A percentile compares a stretch with the other conserved stretches of the same genome.
Evolutionary conservation across 2,888 invertebrate species (phyloP).

Genomic region (Strigamia crassipes): DNA sequence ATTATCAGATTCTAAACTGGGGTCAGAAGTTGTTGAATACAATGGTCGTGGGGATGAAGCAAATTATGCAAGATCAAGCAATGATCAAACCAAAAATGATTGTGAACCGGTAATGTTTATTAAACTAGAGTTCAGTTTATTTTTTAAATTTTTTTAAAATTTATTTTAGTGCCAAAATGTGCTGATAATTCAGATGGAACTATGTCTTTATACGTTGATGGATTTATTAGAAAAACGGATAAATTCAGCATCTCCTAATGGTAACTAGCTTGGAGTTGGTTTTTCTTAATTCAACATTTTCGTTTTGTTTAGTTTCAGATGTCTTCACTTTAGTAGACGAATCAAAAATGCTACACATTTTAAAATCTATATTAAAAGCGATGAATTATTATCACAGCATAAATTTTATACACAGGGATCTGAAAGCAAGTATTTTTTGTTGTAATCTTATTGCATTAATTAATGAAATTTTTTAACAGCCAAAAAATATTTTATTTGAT

Average conservation of each 20-base stretch:
- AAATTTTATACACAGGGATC: neutral
- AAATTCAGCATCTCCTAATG: neutral
- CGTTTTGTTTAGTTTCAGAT: neutral
- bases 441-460: neutral
- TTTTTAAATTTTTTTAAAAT: no score
- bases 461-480: conserved; percentile 10
- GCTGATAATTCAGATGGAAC: conserved; percentile 2
- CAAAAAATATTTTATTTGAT: conserved; percentile 47
- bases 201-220: neutral
- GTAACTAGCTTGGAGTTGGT: neutral
- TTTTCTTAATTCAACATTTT: neutral
- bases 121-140: no score
- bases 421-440: neutral
- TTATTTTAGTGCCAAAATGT: neutral
- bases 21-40: neutral
- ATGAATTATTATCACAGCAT: neutral
- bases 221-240: neutral
- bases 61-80: neutral
- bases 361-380: neutral
- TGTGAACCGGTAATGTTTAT: neutral
- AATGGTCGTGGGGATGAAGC: neutral
- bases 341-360: neutral
- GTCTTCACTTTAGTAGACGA: neutral
- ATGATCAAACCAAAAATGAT: neutral
- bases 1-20: neutral